Conservation (phyloP, 2,888 invertebrate species). For the Rhogogaster chlorosoma region DNA sequence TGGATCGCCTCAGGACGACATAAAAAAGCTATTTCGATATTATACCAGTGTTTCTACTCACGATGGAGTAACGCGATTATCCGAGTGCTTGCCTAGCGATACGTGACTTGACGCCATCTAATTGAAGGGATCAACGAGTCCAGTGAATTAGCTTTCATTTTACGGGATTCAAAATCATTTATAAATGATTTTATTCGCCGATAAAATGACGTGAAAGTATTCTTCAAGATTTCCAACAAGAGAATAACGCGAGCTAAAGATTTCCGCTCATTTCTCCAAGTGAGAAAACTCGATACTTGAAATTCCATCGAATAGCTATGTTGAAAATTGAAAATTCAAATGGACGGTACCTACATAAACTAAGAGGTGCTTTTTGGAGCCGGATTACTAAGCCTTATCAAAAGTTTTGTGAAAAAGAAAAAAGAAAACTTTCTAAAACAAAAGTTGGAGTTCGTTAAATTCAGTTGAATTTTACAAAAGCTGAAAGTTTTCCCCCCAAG, state of each 20-base stretch:
- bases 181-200: neutral
- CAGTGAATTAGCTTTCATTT: neutral
- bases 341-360: neutral
- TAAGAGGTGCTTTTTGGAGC: neutral
- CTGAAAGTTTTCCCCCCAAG: neutral
- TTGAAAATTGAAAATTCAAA: neutral
- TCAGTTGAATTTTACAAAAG: neutral
- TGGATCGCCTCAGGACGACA: constrained; percentile 55
- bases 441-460: neutral
- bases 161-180: neutral
- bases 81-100: neutral
- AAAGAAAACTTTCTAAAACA: neutral
- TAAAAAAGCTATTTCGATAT: constrained; percentile 19
- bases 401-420: neutral
- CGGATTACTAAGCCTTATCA: neutral
- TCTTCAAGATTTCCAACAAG: neutral
- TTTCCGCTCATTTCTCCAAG: neutral
- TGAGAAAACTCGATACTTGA: neutral
- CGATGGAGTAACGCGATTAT: neutral
- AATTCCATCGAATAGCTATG: neutral
- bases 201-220: neutral
- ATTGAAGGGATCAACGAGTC: neutral
- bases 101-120: neutral
- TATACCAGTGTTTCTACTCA: constrained; percentile 19
- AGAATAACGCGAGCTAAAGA: neutral